Base-by-base conservation (phyloP, 1,140 invertebrate genomes). In the Hydropsyche tenuis region DNA sequence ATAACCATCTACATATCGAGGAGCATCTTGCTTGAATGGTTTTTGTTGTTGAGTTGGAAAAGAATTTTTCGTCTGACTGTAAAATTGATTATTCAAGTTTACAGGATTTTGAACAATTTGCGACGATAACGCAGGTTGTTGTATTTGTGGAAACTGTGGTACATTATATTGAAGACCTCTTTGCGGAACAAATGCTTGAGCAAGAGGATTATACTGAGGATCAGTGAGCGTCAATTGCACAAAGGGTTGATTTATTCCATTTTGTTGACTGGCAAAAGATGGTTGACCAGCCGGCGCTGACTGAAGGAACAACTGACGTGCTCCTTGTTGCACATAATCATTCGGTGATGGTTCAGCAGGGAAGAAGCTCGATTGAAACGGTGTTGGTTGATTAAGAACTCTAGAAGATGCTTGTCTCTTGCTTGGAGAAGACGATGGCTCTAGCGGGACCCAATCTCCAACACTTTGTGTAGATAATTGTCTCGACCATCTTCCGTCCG, bases 391-490 rank as follows among this genome's bases (percentile, higher is more conserved):
- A 48, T 83, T 82, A 6, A 88, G 77, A 70, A 88, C 86, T 75
- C 87, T 83, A 7, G 85, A 84, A 27, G 83, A 80, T 6, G 82
- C 82, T 81, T 83, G 83, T 78, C 81, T 81, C 78, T 82, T 84
- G 25, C 79, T 79, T 72, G 80, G 11, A 37, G 62, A 0, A 71
- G 74, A 73, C 82, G 79, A 60, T 20, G 75, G 20, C 51, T 72
- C 18, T 23, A 73, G 53, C 6, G 77, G 77, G 0, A 78, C 71
- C 77, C 77, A 78, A 22, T 78, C 77, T 18, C 73, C 51, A 23
- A 23, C 30, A 25, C 23, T 42, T 68, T 75, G 65, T 12, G 60
- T 70, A 14, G 72, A 68, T 5, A 78, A 42, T 68, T 78, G 72
- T 18, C 76, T 45, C 3, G 76, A 78, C 76, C 76, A 78, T 66